Base-by-base conservation (phyloP, 2,888 invertebrate genomes). In the Ornithoptera alexandrae region DNA sequence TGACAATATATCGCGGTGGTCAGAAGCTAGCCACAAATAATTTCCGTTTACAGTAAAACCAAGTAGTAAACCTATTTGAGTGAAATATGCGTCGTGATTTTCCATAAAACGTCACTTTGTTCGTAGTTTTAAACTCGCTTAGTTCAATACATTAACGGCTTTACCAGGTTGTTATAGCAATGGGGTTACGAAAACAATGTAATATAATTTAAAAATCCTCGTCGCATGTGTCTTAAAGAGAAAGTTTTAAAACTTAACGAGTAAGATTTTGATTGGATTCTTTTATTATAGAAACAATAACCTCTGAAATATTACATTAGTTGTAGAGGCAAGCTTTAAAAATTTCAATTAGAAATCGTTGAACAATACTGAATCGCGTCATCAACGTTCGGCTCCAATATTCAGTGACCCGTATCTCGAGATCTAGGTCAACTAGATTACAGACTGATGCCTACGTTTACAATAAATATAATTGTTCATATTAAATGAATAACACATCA, bases 391-490 rank as follows among this genome's bases (percentile, higher is more conserved):
- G 71, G 67, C 70, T 69, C 65, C 67, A 65, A 72, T 73, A 79
- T 74, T 73, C 86, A 77, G 77, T 86, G 90, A 90, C 90, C 91
- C 81, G 85, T 85, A 82, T 82, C 82, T 79, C 72, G 76, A 78
- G 78, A 91, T 89, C 80, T 90, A 79, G 91, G 91, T 91, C 90
- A 90, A 83, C 80, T 85, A 84, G 85, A 81, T 84, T 53, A 61
- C 53, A 69, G 69, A 12, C 60, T 59, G 10, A 60, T 62, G 56
- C 56, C 53, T 61, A 62, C 62, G 24, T 24, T 53, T 53, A 53
- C n/a, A 53, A 53, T n/a, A 18, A 53, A 1, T 53, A 53, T 22
- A 22, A 22, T 53, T 53, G 17, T n/a, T 53, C 53, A 53, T 6
- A 53, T 53, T n/a, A 53, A 18, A 53, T 17, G 53, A 18, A 53